Conservation (phyloP, 2,113 vertebrate species). For the Grantiella picta region DNA sequence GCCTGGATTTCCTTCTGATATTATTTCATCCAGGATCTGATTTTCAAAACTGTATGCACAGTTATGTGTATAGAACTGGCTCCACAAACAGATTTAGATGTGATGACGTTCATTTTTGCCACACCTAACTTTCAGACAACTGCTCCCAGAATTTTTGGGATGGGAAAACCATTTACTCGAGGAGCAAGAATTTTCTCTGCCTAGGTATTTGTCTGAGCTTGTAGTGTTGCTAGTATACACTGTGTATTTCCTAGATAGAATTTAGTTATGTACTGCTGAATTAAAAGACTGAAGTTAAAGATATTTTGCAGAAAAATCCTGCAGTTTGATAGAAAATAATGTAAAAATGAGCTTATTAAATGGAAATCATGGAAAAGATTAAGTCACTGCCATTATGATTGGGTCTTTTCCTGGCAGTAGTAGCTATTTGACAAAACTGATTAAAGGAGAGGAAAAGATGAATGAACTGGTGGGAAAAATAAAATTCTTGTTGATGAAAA, state of each 20-base stretch:
- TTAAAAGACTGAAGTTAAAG: not conserved
- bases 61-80: not conserved
- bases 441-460: not conserved
- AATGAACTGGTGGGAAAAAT: not conserved
- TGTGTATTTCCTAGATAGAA: not conserved
- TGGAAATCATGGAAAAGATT: not conserved
- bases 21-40: not conserved
- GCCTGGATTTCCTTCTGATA: not conserved
- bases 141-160: not conserved
- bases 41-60: not conserved
- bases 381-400: not conserved
- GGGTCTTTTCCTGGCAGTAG: not conserved
- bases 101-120: not conserved
- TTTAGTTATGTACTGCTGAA: not conserved
- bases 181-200: slow-evolving; percentile 20
- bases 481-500: not conserved
- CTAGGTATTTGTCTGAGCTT: slow-evolving; percentile 36
- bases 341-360: not conserved
- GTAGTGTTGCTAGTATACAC: not conserved
- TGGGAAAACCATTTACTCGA: not conserved
- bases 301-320: not conserved
- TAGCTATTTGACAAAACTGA: not conserved
- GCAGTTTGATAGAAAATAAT: not conserved
- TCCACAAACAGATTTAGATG: not conserved
- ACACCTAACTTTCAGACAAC: not conserved